These are phyloP conservation scores for Aelia acuminata DNA, from an alignment of 2,888 invertebrate species.

Conservation along the genomic window DNA sequence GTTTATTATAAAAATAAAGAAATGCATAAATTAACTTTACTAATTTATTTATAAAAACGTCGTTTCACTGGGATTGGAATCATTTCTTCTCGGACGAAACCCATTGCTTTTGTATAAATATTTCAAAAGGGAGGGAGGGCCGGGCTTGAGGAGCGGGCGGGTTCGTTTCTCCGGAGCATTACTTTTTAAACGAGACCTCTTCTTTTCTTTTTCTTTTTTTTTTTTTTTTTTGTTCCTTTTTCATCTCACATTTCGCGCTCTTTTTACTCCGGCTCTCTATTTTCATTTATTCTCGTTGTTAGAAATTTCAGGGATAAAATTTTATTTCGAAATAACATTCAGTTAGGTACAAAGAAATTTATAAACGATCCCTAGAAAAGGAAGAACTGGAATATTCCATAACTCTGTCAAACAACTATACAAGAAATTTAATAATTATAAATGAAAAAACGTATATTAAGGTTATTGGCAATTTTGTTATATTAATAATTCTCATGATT, in stretches of 20 bases:
- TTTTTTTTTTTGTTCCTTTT: constrained; percentile 7
- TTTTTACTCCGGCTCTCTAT: not conserved
- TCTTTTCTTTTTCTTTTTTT: not conserved
- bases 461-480: too few species aligned
- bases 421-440: too few species aligned
- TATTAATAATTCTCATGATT: too few species aligned
- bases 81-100: not conserved
- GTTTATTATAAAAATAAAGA: not conserved
- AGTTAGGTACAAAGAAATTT: constrained; percentile 5
- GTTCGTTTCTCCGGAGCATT: constrained; percentile 45
- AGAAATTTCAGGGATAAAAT: not conserved
- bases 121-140: not conserved
- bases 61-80: not conserved
- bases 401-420: too few species aligned
- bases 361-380: not conserved
- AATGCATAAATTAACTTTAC: not conserved
- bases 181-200: constrained; percentile 41
- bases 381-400: not conserved
- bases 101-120: constrained; percentile 43
- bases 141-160: not conserved
- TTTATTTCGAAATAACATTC: constrained; percentile 27
- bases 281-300: constrained; percentile 38
- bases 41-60: constrained; percentile 19
- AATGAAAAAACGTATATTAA: too few species aligned
- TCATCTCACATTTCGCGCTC: constrained; percentile 35